These are phyloP conservation scores for Drosophila peninsularis DNA, from an alignment of 2,888 invertebrate species.

Conservation along the genomic window DNA sequence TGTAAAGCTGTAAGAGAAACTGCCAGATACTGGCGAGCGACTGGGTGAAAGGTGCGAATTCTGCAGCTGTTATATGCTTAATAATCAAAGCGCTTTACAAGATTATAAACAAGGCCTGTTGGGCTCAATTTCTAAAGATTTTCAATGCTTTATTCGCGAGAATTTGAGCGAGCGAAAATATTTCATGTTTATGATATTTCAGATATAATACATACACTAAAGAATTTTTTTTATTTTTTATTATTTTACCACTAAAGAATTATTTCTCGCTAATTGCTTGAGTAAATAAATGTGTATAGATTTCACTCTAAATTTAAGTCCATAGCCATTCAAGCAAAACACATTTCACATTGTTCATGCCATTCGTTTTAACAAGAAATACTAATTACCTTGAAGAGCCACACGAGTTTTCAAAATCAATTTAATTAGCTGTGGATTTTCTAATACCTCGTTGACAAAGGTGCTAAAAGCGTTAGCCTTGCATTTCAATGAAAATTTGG, in stretches of 20 bases:
- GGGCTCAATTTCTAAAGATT: neutral
- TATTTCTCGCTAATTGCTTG: neutral
- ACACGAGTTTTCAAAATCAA: neutral
- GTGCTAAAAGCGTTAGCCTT: neutral
- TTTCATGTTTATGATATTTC: neutral
- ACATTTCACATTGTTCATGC: neutral
- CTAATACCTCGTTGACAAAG: neutral
- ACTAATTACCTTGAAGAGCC: neutral
- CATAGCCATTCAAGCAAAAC: neutral
- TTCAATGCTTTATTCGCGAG: neutral
- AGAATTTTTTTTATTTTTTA: neutral
- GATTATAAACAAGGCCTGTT: constrained; percentile 21
- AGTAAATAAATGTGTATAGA: neutral
- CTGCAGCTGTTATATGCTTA: neutral
- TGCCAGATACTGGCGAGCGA: neutral
- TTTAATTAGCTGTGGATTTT: constrained; percentile 2
- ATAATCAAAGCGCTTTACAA: constrained; percentile 5
- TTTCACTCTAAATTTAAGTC: constrained; percentile 1
- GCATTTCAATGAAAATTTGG: neutral
- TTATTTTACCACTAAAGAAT: neutral
- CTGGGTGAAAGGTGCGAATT: constrained; percentile 51
- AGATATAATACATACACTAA: neutral
- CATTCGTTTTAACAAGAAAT: neutral
- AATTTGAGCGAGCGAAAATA: neutral
- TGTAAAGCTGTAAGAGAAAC: constrained; percentile 42